These are phyloP conservation scores for Laothoe populi DNA, from an alignment of 2,888 invertebrate species.

Conservation along the genomic window DNA sequence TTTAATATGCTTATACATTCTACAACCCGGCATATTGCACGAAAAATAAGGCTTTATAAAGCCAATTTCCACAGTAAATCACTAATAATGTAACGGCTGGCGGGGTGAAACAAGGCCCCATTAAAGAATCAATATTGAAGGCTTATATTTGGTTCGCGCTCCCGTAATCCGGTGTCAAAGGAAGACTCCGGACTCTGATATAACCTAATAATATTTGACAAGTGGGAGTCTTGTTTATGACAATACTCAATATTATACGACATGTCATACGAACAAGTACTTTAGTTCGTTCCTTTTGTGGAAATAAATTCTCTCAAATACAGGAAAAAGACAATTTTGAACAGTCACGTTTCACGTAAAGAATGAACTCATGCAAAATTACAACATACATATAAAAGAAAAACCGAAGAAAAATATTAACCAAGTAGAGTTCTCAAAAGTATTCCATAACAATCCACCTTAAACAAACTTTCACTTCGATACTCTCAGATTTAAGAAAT, in stretches of 20 bases:
- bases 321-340: no score
- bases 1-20: no score
- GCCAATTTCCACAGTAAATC: background rate
- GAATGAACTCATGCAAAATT: no score
- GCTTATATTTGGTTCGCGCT: conserved; percentile 42
- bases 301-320: no score
- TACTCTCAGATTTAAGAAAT: no score
- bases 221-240: conserved; percentile 43
- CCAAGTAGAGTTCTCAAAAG: no score
- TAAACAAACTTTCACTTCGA: no score
- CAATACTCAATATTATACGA: conserved; percentile 45
- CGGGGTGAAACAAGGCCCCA: conserved; percentile 35
- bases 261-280: conserved; percentile 25
- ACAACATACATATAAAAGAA: no score
- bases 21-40: no score
- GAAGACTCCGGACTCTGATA: conserved; percentile 35
- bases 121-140: conserved; percentile 53
- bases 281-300: conserved; percentile 8
- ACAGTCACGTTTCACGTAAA: no score
- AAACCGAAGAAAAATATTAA: no score
- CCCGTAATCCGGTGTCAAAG: conserved; percentile 40
- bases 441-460: no score
- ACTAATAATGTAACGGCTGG: conserved; percentile 7
- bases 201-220: conserved; percentile 39
- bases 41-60: background rate